Evolutionary conservation across 2,113 vertebrate genomes (phyloP).

Genomic region (Cheilinus undulatus): DNA sequence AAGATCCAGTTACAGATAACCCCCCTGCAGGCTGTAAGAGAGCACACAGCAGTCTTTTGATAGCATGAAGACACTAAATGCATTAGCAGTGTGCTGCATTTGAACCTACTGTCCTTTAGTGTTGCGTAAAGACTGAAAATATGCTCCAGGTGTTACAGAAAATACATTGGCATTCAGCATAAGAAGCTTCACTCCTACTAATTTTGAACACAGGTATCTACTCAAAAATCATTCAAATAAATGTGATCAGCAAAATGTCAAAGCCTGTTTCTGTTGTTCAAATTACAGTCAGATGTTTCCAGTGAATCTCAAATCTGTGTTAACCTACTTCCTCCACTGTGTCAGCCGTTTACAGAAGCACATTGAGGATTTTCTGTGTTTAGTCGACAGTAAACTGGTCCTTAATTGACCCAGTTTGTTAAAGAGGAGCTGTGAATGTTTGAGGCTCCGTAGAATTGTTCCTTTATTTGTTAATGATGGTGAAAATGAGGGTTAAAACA

Average conservation of each 20-base stretch:
- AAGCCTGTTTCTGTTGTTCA: neutral
- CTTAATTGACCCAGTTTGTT: constrained; percentile 38
- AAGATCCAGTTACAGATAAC: constrained; percentile 57
- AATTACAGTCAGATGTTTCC: neutral
- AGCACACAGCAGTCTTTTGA: neutral
- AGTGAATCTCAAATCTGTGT: neutral
- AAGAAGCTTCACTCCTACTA: too few species aligned
- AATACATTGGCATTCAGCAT: too few species aligned
- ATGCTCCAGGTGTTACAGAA: too few species aligned
- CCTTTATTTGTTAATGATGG: neutral
- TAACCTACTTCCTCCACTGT: constrained; percentile 15
- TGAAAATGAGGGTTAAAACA: constrained; percentile 11
- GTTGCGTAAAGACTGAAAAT: too few species aligned
- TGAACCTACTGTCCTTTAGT: too few species aligned
- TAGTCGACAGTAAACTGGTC: constrained; percentile 9
- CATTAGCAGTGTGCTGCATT: neutral
- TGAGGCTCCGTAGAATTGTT: constrained; percentile 5
- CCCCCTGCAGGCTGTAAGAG: constrained; percentile 7
- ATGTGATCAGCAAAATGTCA: neutral
- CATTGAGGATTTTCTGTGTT: constrained; percentile 26
- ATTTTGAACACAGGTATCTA: too few species aligned
- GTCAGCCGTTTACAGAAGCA: constrained; percentile 10
- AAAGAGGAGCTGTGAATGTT: constrained; percentile 9
- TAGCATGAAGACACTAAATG: neutral
- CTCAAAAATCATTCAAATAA: neutral